Base-by-base conservation (phyloP, 2,113 vertebrate genomes). In the Trachemys scripta region DNA sequence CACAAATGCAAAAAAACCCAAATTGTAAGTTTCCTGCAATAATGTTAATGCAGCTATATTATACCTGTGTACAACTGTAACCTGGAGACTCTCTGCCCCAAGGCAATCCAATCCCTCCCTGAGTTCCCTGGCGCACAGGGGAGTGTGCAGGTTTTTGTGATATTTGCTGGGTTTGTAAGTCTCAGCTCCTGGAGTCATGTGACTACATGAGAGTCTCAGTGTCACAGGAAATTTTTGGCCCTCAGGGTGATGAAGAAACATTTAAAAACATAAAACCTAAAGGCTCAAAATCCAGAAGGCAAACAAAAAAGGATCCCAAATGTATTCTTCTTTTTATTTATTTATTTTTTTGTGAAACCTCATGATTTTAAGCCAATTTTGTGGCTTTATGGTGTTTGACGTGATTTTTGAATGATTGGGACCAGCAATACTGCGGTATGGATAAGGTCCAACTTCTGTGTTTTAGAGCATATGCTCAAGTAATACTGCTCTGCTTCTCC, bases 401-500 rank as follows among this genome's bases (percentile, higher is more conserved):
- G 8, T 14, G 20, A 35, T n/a, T 86, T 86, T 31, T 20, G 42
- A 92, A 10, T 13, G 17, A 69, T 49, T 42, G 69, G 42, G 42
- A 86, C 1, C 1, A 22, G 53, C 16, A 2, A 45, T 7, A 29
- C 1, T 87, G 65, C 38, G 90, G 89, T 78, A 92, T 72, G 56
- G 51, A n/a, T 47, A 35, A 89, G 38, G 14, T 31, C 59, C 80
- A 95, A 69, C 88, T 69, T 76, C 75, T 85, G 29, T 49, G 47
- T 86, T 78, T 56, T 47, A 45, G 47, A 0, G 0, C 47, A 45
- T 50, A 83, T 0, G 0, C 81, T 87, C n/a, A 85, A 87, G 57
- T 50, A 96, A 80, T 25, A 0, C 2, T 6, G 78, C 84, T 72
- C 51, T 1, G 0, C 80, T 85, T 51, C 50, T 12, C 24, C 20